A percentile compares a stretch with the other conserved stretches of the same genome.
These are phyloP conservation scores for Cerastoderma edule DNA, from an alignment of 2,888 invertebrate genomes.

Conservation along the genomic window DNA sequence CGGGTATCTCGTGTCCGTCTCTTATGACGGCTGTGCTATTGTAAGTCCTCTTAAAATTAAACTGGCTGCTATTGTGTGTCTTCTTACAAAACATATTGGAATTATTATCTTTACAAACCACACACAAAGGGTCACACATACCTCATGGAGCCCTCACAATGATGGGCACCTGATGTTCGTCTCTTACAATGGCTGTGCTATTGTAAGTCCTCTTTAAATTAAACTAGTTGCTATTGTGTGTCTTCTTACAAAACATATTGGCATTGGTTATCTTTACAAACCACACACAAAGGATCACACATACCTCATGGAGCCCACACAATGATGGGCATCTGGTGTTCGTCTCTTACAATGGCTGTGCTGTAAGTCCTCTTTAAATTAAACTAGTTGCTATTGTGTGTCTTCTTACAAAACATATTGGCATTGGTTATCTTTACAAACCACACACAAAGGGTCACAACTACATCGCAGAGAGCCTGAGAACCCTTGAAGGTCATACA, in stretches of 20 bases:
- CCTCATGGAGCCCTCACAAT: constrained; percentile 89
- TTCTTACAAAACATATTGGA: too few species aligned
- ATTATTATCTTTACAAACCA: constrained; percentile 84
- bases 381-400: neutral
- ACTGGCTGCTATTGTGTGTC: neutral
- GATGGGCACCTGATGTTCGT: constrained; percentile 88
- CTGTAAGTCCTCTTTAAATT: constrained; percentile 85
- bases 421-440: too few species aligned
- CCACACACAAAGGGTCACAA: constrained; percentile 86
- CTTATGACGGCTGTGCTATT: constrained; percentile 89
- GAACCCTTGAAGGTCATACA: constrained; percentile 85
- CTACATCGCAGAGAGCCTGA: constrained; percentile 83
- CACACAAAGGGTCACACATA: constrained; percentile 85
- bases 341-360: constrained; percentile 89
- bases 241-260: too few species aligned
- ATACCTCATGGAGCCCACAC: constrained; percentile 89
- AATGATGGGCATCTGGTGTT: constrained; percentile 88
- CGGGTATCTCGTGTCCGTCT: constrained; percentile 88
- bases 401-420: too few species aligned
- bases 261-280: constrained; percentile 73
- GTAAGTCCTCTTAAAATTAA: constrained; percentile 84
- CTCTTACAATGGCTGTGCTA: constrained; percentile 89
- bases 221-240: neutral
- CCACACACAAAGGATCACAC: constrained; percentile 86
- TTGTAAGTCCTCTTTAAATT: constrained; percentile 85